These are phyloP conservation scores for Drosophila prosaltans DNA, from an alignment of 1,140 invertebrate genomes.

Conservation along the genomic window DNA sequence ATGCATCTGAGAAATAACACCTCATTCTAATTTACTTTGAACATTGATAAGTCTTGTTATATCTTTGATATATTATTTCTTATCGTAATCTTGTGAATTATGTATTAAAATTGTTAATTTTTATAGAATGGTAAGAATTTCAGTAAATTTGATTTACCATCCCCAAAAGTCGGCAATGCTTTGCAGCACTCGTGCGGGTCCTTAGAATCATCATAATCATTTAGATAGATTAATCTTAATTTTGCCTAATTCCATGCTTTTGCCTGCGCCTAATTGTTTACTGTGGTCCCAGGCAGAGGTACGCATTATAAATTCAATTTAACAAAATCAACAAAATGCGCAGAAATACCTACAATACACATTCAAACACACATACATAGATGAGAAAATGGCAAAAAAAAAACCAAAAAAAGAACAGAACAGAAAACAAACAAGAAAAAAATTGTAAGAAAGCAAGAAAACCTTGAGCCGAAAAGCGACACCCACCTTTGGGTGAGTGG, in stretches of 20 bases:
- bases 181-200: background rate
- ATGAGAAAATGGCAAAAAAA: background rate
- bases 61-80: too few relatives aligned
- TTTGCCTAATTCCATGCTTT: conserved; percentile 15
- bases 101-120: too few relatives aligned
- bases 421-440: background rate
- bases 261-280: conserved; percentile 36
- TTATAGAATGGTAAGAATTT: too few relatives aligned
- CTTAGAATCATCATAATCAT: conserved; percentile 25
- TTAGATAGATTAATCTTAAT: conserved; percentile 55
- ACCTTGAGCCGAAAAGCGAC: conserved; percentile 18
- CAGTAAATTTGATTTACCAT: background rate
- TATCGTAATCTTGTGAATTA: too few relatives aligned
- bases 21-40: too few relatives aligned
- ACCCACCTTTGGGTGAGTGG: conserved; percentile 5
- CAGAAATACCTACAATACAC: conserved; percentile 6
- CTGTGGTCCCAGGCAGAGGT: conserved; percentile 14
- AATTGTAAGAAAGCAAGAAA: conserved; percentile 7
- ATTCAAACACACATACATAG: background rate
- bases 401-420: conserved; percentile 5
- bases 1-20: too few relatives aligned
- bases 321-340: conserved; percentile 29
- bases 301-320: conserved; percentile 66
- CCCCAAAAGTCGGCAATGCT: background rate
- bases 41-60: too few relatives aligned